Evolutionary conservation across 2,113 vertebrate genomes (phyloP), one percentile per base, ranked within the genome.

Genomic region (Nannospalax galili): DNA sequence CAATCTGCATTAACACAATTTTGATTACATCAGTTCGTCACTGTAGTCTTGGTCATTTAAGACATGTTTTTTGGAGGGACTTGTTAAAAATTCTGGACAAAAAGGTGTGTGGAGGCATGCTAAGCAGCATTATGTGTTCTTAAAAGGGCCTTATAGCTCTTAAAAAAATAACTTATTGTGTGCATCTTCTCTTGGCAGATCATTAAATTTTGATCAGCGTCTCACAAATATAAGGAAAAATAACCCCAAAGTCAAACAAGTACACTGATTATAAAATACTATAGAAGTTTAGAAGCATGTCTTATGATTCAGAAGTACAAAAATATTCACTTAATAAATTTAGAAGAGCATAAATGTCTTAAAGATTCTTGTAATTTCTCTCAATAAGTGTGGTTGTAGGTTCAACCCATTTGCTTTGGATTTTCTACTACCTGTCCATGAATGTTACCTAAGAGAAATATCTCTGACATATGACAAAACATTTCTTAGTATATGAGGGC

Each of bases 401-500:
- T 35, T 79, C 56, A 70, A 35, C 0, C 1, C 16, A 2, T 58
- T 91, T 69, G 73, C 56, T 75, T 77, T 56, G 5, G 0, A 70
- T 22, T 78, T 91, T 91, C 32, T 93, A 67, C 11, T 88, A 64
- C 5, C 45, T 65, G 10, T 1, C 88, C 26, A 19, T 32, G 3
- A 75, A 58, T 58, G 4, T 20, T 11, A 1, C 17, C 1, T 92
- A 64, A 84, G 3, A 72, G 40, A 93, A 74, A 80, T 52, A 42
- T 10, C 1, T 81, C 15, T 48, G n/a, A 32, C 7, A 5, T 72
- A 0, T 79, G 14, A 7, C 30, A 45, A 65, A 37, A 0, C 22
- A 40, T 74, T 15, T 64, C 56, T 67, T 1, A 37, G 35, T 67
- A 7, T 3, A 64, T 52, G 48, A 0, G 7, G 70, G 20, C 65